Base-by-base conservation (phyloP, 2,888 invertebrate species). In the Parnassius mnemosyne region DNA sequence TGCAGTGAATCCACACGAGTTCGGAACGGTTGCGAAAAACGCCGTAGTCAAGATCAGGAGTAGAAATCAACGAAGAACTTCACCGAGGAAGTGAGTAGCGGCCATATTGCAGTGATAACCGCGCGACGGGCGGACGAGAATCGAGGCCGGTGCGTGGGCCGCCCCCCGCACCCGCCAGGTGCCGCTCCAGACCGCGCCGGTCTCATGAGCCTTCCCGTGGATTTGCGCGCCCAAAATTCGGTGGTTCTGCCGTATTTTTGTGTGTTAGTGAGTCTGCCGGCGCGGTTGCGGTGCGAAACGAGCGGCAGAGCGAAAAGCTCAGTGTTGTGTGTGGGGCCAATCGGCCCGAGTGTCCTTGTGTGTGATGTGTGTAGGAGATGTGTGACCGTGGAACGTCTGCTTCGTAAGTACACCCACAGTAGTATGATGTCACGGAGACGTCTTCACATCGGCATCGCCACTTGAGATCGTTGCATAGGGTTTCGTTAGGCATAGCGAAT, bases 111-210 rank as follows among this genome's bases (percentile, higher is more conserved):
- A 91, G 91, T 90, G 91, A 91, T 90, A 91, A 91, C 90, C 90
- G 90, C 91, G 90, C 90, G 89, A 89, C 90, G 88, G 90, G 90
- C 90, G 90, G 90, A 89, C 90, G 89, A 91, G 90, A 90, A 91
- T 91, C 90, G 90, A 91, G 90, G 90, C 90, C 91, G 91, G 89
- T 90, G 91, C 91, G 90, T 90, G 90, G 92, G 92, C 92, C 92
- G 89, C 89, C 91, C 89, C 84, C 87, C 89, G 85, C 89, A 87
- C 87, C 85, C 87, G 88, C 88, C 88, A 86, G 87, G 88, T 86
- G 89, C 89, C 92, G 91, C 93, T 92, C 93, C 91, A 92, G 90
- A 90, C 93, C 92, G 93, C 93, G 93, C 92, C 92, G 92, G 90
- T 92, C 92, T 92, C 89, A 88, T 78, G 83, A 89, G 85, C 89